These are phyloP conservation scores for Aythya fuligula DNA, from an alignment of 2,797 vertebrate species.

Conservation along the genomic window DNA sequence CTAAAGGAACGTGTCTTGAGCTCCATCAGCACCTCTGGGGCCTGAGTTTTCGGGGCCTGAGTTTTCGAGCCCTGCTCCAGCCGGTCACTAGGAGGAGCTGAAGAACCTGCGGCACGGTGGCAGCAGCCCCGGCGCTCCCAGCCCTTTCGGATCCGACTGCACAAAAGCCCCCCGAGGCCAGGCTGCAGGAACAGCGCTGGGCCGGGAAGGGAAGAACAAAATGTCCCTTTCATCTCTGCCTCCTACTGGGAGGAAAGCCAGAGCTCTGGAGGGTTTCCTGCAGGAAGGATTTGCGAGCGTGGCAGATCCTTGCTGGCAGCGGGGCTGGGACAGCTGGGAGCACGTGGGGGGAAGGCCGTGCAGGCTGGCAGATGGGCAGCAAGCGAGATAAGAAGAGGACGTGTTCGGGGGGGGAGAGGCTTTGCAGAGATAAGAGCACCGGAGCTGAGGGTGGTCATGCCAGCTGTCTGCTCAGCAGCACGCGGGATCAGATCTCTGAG, in stretches of 20 bases:
- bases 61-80: neutral
- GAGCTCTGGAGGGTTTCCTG: neutral
- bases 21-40: rapidly evolving
- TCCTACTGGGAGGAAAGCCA: slow-evolving; percentile 10
- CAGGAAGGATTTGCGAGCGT: slow-evolving; percentile 9
- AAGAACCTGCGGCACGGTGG: neutral
- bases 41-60: neutral
- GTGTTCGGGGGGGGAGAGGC: neutral
- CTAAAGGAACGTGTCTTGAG: rapidly evolving
- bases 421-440: slow-evolving; percentile 1
- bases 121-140: rapidly evolving
- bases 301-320: slow-evolving; percentile 20
- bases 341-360: neutral
- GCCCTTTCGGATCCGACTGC: neutral
- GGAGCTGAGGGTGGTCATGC: neutral
- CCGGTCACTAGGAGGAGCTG: slow-evolving; percentile 72
- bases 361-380: neutral
- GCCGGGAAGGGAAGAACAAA: slow-evolving; percentile 38
- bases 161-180: neutral
- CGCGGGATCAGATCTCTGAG: neutral
- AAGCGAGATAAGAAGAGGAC: neutral
- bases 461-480: neutral
- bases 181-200: neutral
- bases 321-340: neutral
- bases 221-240: slow-evolving; percentile 26